Evolutionary conservation across 2,888 invertebrate species (phyloP), one percentile per base, ranked within the genome.

Genomic region (Caenorhabditis sp.): DNA sequence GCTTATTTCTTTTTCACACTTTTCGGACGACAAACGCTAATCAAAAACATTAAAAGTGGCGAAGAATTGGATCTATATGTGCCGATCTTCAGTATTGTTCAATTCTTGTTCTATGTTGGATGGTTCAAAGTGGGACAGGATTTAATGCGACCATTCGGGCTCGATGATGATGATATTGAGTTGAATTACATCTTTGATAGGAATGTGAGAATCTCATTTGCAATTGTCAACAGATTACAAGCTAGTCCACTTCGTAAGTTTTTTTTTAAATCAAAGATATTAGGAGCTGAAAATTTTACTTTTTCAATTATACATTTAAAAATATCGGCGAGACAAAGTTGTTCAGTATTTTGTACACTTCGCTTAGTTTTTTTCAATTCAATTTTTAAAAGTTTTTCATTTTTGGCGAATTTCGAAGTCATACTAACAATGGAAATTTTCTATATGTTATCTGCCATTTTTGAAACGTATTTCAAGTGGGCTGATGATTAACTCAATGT

Each of bases 1-100:
- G 85, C 86, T n/a, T 89, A 87, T 77, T 89, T 89, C 77, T 86
- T 86, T 1, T 86, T 88, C 59, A 85, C 87, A 65, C 78, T 89
- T 25, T 82, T 89, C 38, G 88, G 88, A 25, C 84, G 89, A 7
- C 89, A 89, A 78, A 38, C 71, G 12, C 61, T 80, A 1, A 25
- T 76, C n/a, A 69, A 73, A 8, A 76, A 80, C 23, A 65, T 80
- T 26, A 60, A 75, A 50, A 58, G 61, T 3, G 70, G 70, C 25
- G 64, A 64, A 53, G 75, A 76, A 23, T 67, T 83, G n/a, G 81
- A 83, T 63, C 49, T 80, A 50, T 59, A 36, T 21, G 61, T 83
- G 10, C 83, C 83, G 4, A 59, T 83, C 25, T 81, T 83, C 64
- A 69, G 76, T 0, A 77, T 80, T n/a, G 81, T 83, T 7, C 81